These are phyloP conservation scores for Eulithis prunata DNA, from an alignment of 2,888 invertebrate species.

Conservation along the genomic window DNA sequence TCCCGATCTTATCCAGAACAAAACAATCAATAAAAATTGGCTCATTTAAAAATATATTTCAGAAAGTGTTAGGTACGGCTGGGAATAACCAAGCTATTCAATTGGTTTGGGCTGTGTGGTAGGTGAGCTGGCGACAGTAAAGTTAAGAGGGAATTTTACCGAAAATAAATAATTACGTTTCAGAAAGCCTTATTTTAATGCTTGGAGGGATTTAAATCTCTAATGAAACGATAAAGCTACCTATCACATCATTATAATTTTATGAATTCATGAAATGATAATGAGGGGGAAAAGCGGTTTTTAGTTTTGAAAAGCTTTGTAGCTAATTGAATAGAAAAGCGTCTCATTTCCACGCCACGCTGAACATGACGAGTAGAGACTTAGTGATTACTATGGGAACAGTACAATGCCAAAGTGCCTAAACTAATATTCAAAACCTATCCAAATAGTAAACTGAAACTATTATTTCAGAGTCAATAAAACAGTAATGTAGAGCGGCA, in stretches of 20 bases:
- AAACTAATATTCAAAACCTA: constrained; percentile 7
- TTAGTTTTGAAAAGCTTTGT: no score
- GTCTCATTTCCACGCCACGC: no score
- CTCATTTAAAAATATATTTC: no score
- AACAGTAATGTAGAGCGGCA: neutral
- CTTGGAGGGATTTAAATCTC: constrained; percentile 2
- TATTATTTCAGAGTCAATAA: constrained; percentile 11
- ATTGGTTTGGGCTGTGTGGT: neutral
- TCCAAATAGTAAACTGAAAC: constrained; percentile 1
- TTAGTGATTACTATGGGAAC: neutral
- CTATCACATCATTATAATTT: neutral
- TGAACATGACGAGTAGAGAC: neutral
- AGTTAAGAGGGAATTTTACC: neutral
- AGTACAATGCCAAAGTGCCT: neutral
- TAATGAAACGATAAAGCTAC: constrained; percentile 1
- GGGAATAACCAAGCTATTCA: neutral
- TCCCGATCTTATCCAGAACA: no score
- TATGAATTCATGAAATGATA: no score
- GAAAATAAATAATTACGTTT: constrained; percentile 10
- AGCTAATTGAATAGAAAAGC: no score
- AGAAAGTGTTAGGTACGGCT: no score
- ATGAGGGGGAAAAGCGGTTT: no score
- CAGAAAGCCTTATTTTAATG: constrained; percentile 3
- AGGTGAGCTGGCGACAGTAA: constrained; percentile 1
- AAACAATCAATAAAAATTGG: no score